These are phyloP conservation scores for Eupeodes latifasciatus DNA, from an alignment of 2,888 invertebrate genomes.

Conservation along the genomic window DNA sequence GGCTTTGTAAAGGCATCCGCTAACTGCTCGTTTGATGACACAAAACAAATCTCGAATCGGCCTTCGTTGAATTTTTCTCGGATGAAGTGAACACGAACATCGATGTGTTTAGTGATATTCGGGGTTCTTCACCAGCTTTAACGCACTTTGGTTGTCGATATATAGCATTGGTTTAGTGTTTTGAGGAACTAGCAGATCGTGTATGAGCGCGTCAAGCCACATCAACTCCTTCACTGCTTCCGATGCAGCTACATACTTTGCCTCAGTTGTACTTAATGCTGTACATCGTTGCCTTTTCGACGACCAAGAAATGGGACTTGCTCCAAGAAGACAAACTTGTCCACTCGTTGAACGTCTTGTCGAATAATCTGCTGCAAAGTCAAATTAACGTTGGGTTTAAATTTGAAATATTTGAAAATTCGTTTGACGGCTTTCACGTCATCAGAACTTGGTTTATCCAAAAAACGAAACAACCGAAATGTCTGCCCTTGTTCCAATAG, in stretches of 20 bases:
- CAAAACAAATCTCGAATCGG: conserved; percentile 19
- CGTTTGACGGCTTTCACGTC: conserved; percentile 28
- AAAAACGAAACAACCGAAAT: conserved; percentile 49
- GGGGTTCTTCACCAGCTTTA: conserved; percentile 75
- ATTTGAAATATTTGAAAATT: conserved; percentile 37
- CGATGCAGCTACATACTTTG: conserved; percentile 78
- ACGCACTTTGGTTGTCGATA: conserved; percentile 77
- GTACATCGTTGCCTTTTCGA: conserved; percentile 79
- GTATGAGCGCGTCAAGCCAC: conserved; percentile 77
- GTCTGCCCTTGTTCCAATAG: conserved; percentile 51
- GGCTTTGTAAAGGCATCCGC: conserved; percentile 27
- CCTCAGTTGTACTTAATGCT: conserved; percentile 78
- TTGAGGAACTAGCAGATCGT: conserved; percentile 8
- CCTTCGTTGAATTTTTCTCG: conserved; percentile 15
- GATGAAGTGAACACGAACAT: conserved; percentile 21
- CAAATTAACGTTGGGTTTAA: conserved; percentile 25
- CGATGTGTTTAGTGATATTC: conserved; percentile 67
- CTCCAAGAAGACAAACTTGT: conserved; percentile 73
- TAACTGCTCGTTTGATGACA: conserved; percentile 17
- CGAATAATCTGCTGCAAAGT: too few relatives aligned
- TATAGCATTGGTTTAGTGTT: conserved; percentile 30
- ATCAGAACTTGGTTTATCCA: conserved; percentile 17
- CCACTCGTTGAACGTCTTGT: too few relatives aligned
- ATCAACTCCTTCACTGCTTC: conserved; percentile 78
- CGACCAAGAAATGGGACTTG: conserved; percentile 78